phyloP scores from a whole-genome alignment of 1,140 invertebrate species.

The Charaxes varanes region DNA sequence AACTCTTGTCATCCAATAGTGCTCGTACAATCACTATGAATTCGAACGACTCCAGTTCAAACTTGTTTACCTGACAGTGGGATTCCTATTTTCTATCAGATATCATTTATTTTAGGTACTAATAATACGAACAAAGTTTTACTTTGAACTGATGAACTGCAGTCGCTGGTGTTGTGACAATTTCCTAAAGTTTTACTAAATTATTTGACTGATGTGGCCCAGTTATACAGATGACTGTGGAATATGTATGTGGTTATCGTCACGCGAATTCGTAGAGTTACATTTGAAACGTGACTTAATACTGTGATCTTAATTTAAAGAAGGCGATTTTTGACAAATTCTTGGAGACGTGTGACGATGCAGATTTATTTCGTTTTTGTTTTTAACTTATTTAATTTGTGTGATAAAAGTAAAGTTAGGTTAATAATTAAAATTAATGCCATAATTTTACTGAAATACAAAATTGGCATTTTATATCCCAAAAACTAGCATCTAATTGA shows the following conservation, averaged over 20 bases:
- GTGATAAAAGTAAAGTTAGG: slow-evolving; percentile 64
- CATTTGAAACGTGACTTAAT: slow-evolving; percentile 70
- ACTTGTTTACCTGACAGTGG: slow-evolving; percentile 21
- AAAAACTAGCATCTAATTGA: slow-evolving; percentile 29
- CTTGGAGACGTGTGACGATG: slow-evolving; percentile 59
- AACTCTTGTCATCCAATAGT: slow-evolving; percentile 41
- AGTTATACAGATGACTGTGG: slow-evolving; percentile 65
- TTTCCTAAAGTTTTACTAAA: slow-evolving; percentile 42
- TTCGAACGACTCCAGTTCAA: slow-evolving; percentile 35
- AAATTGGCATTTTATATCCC: slow-evolving; percentile 56
- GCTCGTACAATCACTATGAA: slow-evolving; percentile 25
- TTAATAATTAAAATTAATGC: slow-evolving; percentile 34
- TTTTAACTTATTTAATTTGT: slow-evolving; percentile 61
- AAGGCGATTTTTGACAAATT: slow-evolving; percentile 69
- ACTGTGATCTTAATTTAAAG: slow-evolving; percentile 74
- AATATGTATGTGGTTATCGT: slow-evolving; percentile 64
- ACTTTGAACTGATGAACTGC: slow-evolving; percentile 29
- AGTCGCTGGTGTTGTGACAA: slow-evolving; percentile 45
- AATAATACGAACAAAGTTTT: slow-evolving; percentile 26
- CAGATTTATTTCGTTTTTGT: slow-evolving; percentile 43
- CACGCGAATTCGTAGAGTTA: slow-evolving; percentile 60
- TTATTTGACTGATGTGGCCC: slow-evolving; percentile 45
- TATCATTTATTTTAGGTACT: slow-evolving; percentile 31
- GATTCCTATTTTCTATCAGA: slow-evolving; percentile 32
- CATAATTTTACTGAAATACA: slow-evolving; percentile 53